Evolutionary conservation across 2,888 invertebrate genomes (phyloP), one percentile per base, ranked within the genome.

Genomic region (Troglohyphantes excavatus): DNA sequence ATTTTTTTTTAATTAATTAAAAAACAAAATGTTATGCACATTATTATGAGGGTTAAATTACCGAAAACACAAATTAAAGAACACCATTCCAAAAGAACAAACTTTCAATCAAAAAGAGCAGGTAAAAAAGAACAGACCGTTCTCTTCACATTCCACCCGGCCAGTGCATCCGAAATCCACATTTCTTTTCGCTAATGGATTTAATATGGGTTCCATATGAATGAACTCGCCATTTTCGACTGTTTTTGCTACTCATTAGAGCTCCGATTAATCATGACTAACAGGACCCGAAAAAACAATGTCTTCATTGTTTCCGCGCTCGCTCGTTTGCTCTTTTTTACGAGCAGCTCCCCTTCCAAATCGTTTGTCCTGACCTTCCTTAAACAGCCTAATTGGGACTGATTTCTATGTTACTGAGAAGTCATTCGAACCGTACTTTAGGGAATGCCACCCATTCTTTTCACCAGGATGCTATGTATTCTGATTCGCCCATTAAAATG

Each of bases 161-260:
- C 3, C n/a, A 0, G 17, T 1, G 2, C 5, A 53, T 0, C 13
- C 2, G 17, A n/a, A 53, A 53, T 33, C 33, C 2, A 39, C 53
- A 17, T n/a, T 53, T 53, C n/a, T 53, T n/a, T n/a, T 9, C 53
- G 1, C 5, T 17, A 53, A 53, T 53, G 0, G 17, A 53, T 53
- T 53, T 53, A 53, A 53, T 17, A n/a, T 53, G 53, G n/a, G 53
- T 53, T 53, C 53, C 53, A 53, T 53, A 53, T 53, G 53, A 53
- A 53, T 17, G 53, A 13, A 53, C 17, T 17, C n/a, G 17, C 9
- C 53, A 53, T 6, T 53, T 53, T 53, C 53, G 53, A 53, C 53
- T 17, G 53, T 5, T n/a, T 53, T n/a, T 53, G 5, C 5, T 17
- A 13, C 53, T 39, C 53, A 53, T 53, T 53, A 53, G n/a, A n/a